Evolutionary conservation across 2,797 vertebrate species (phyloP).

Genomic region (Salarias fasciatus): DNA sequence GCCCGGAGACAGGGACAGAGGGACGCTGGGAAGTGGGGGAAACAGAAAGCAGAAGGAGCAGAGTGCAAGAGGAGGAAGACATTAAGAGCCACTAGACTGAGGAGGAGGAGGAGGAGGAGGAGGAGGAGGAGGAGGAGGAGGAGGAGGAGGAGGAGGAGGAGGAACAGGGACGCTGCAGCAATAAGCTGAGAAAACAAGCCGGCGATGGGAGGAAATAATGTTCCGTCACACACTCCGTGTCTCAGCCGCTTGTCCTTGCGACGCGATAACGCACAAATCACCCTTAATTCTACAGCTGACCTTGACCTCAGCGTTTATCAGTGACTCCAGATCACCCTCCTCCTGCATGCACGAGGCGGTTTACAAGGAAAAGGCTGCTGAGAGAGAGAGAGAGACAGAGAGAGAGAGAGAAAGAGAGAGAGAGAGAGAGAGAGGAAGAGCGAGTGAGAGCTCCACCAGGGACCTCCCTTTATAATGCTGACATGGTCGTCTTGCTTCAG

Average conservation of each 20-base stretch:
- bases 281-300: slow-evolving; percentile 37
- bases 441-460: slow-evolving; percentile 25
- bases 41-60: slow-evolving; percentile 22
- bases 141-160: not conserved
- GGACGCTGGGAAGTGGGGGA: slow-evolving; percentile 27
- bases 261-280: slow-evolving; percentile 46
- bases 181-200: not conserved
- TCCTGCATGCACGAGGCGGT: slow-evolving; percentile 42
- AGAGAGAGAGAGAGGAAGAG: too few species aligned
- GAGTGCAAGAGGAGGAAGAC: slow-evolving; percentile 2
- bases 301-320: slow-evolving; percentile 38
- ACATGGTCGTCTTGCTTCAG: slow-evolving; percentile 29
- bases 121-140: slow-evolving; percentile 6
- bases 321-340: slow-evolving; percentile 28
- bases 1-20: slow-evolving; percentile 36
- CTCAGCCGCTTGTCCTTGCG: slow-evolving; percentile 13
- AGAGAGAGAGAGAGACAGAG: too few species aligned
- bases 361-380: slow-evolving; percentile 53
- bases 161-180: not conserved
- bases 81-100: not conserved
- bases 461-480: slow-evolving; percentile 34
- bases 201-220: slow-evolving; percentile 13
- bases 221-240: not conserved
- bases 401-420: too few species aligned
- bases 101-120: not conserved